These are phyloP conservation scores for Tokudaia tokunoshimensis DNA, from an alignment of 2,797 vertebrate species.

Conservation along the genomic window DNA sequence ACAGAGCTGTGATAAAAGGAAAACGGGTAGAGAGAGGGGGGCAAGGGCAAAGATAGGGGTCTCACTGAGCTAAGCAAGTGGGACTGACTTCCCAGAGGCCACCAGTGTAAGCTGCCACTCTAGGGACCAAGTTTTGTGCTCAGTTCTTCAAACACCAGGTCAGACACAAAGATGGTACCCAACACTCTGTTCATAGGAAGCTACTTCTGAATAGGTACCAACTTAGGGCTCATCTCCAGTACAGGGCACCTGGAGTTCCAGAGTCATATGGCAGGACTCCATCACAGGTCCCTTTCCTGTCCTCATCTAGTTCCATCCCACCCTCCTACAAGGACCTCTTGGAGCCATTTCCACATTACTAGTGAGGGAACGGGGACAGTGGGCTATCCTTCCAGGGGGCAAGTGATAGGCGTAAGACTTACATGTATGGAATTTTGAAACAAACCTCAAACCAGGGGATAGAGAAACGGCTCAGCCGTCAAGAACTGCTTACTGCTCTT, in stretches of 20 bases:
- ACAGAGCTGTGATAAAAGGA: background rate
- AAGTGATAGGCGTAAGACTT: background rate
- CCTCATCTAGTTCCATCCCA: accelerated
- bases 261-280: background rate
- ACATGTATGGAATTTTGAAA: background rate
- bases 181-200: background rate
- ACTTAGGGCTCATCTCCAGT: background rate
- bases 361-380: accelerated
- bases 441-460: background rate
- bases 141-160: background rate
- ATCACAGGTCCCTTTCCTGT: background rate
- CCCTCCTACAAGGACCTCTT: background rate
- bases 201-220: background rate
- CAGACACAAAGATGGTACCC: background rate
- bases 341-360: background rate
- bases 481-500: background rate
- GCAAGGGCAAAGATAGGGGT: too few relatives aligned
- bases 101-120: background rate
- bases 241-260: background rate
- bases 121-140: background rate
- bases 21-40: background rate
- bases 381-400: background rate
- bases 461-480: background rate
- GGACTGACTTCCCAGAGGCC: background rate
- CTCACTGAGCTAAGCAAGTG: background rate